Conservation (phyloP, 2,113 vertebrate species). For the Pluvianellus socialis region DNA sequence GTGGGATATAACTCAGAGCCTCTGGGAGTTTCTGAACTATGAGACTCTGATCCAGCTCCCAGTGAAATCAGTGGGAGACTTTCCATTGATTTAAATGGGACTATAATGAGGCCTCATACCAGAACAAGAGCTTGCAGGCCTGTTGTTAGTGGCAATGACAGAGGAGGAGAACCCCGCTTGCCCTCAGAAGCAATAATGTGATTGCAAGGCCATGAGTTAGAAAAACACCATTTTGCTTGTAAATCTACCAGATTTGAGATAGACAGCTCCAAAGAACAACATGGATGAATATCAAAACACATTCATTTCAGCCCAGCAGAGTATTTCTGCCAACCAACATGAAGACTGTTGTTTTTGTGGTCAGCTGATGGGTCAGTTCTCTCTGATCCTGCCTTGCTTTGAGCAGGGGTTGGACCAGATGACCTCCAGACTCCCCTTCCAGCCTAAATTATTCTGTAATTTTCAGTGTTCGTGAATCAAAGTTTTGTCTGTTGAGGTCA, state of each 20-base stretch:
- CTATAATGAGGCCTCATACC: neutral
- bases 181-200: neutral
- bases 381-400: neutral
- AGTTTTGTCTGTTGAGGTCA: neutral
- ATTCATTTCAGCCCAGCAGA: neutral
- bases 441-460: neutral
- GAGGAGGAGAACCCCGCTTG: neutral
- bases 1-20: neutral
- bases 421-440: neutral
- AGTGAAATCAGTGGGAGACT: neutral
- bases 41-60: neutral
- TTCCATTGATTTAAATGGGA: neutral
- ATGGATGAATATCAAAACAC: neutral
- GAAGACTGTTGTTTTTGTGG: neutral
- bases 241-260: neutral
- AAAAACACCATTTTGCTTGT: neutral
- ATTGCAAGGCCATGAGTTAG: neutral
- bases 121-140: neutral
- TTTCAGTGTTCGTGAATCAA: neutral
- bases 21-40: neutral
- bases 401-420: neutral
- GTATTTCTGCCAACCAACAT: neutral
- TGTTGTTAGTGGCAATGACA: neutral
- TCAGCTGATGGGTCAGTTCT: neutral
- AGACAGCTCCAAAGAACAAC: neutral